Evolutionary conservation across 2,888 invertebrate genomes (phyloP), one percentile per base, ranked within the genome.

Genomic region (Dione vanillae): DNA sequence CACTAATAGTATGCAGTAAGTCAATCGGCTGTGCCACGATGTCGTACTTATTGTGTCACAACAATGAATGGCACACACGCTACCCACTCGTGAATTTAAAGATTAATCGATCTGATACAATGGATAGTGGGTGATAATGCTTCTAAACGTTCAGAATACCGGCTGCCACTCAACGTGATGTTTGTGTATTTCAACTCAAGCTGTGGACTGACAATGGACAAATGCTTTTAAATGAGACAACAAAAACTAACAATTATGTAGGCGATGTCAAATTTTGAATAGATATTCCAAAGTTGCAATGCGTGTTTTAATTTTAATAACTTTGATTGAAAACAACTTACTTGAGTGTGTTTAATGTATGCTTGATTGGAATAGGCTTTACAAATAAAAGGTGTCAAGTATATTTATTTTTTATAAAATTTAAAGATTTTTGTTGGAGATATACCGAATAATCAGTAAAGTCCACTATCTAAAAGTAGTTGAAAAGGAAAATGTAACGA

Each of bases 91-190:
- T 77, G 77, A 77, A 78, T 64, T 78, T 74, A 78, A 76, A 79
- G 77, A 77, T 75, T 78, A 77, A 79, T 81, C 80, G 79, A 85
- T 77, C 76, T 69, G 70, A 75, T 76, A 77, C 65, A 56, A 70
- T 65, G 51, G 37, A 56, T 54, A 41, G 72, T 71, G 69, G 67
- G 74, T 72, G 74, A 72, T 74, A 74, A 62, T 67, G 58, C 65
- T 45, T 58, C 59, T 52, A 45, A 19, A 8, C 54, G 62, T 37
- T 19, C 41, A 41, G 52, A 43, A 45, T 82, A 82, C 78, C 76
- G 79, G 73, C 79, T 79, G 87, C 83, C 85, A 85, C 74, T 86
- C 85, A 83, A 82, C 81, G 74, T 79, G 82, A 80, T 81, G 80
- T 78, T 78, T 80, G 85, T 84, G 80, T 75, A 79, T 77, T 20